These are phyloP conservation scores for Holothuria leucospilota DNA, from an alignment of 53 echinoderm and acorn worm species.

Conservation along the genomic window DNA sequence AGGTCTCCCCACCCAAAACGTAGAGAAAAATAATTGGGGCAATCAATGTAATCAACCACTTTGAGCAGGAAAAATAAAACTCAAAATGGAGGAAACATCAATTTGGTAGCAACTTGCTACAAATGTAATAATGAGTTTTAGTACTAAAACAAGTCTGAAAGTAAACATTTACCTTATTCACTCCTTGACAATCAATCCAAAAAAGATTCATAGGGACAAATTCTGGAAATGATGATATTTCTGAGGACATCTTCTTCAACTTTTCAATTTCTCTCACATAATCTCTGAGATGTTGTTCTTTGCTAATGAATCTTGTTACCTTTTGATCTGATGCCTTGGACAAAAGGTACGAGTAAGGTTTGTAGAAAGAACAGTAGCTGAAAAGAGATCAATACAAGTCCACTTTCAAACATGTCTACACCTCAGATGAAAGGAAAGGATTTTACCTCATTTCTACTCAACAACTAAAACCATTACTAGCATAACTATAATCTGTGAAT, in stretches of 20 bases:
- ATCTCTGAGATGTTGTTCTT: constrained; percentile 92
- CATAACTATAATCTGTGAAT: too few relatives aligned
- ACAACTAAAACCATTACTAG: too few relatives aligned
- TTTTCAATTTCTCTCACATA: constrained; percentile 97
- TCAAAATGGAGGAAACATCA: too few relatives aligned
- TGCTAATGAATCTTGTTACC: constrained; percentile 86
- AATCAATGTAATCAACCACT: too few relatives aligned
- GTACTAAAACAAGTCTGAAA: too few relatives aligned
- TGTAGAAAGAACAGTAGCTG: constrained; percentile 89
- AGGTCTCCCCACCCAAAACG: too few relatives aligned
- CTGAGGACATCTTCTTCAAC: constrained; percentile 85
- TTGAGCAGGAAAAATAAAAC: too few relatives aligned
- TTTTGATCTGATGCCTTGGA: constrained; percentile 71
- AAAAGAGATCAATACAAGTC: background rate
- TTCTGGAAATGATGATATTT: constrained; percentile 83
- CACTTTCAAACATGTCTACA: background rate
- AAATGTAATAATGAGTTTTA: too few relatives aligned
- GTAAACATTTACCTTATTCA: constrained; percentile 78
- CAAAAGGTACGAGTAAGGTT: constrained; percentile 86
- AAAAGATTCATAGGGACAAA: constrained; percentile 96
- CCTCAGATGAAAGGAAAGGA: too few relatives aligned
- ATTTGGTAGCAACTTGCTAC: too few relatives aligned
- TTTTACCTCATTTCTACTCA: too few relatives aligned
- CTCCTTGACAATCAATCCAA: constrained; percentile 82
- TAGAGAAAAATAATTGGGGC: too few relatives aligned